Evolutionary conservation across 2,113 vertebrate species (phyloP).

Genomic region (Monopterus albus): DNA sequence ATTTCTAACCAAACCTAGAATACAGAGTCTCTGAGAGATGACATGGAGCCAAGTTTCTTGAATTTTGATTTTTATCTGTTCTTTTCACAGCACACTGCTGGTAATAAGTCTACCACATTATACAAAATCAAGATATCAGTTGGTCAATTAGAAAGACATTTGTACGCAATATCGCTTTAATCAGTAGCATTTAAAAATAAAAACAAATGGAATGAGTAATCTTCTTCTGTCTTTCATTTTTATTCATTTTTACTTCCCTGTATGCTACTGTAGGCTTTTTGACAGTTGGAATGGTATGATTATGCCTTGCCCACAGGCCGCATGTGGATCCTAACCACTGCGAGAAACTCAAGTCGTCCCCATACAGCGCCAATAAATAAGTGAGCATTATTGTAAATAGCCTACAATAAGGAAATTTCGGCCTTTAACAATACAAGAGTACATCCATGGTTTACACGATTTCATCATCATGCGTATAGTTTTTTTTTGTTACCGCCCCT

Average conservation of each 20-base stretch:
- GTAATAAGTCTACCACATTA: neutral
- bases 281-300: neutral
- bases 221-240: slow-evolving; percentile 5
- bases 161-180: slow-evolving; percentile 6
- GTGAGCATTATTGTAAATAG: neutral
- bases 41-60: neutral
- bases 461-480: slow-evolving; percentile 59
- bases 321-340: too few species aligned
- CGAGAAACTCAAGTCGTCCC: neutral
- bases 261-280: neutral
- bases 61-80: too few species aligned
- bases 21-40: neutral
- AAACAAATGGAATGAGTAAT: neutral
- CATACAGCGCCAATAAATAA: neutral
- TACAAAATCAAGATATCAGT: neutral
- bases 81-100: neutral
- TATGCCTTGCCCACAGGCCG: too few species aligned
- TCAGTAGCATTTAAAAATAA: slow-evolving; percentile 1
- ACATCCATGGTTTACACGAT: slow-evolving; percentile 49
- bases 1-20: neutral
- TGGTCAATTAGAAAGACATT: neutral
- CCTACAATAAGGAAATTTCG: slow-evolving; percentile 20
- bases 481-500: slow-evolving; percentile 41
- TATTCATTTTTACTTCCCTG: too few species aligned
- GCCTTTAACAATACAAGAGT: slow-evolving; percentile 9